Evolutionary conservation across 2,113 vertebrate genomes (phyloP), one percentile per base, ranked within the genome.

Genomic region (Nothocercus nigrocapillus): DNA sequence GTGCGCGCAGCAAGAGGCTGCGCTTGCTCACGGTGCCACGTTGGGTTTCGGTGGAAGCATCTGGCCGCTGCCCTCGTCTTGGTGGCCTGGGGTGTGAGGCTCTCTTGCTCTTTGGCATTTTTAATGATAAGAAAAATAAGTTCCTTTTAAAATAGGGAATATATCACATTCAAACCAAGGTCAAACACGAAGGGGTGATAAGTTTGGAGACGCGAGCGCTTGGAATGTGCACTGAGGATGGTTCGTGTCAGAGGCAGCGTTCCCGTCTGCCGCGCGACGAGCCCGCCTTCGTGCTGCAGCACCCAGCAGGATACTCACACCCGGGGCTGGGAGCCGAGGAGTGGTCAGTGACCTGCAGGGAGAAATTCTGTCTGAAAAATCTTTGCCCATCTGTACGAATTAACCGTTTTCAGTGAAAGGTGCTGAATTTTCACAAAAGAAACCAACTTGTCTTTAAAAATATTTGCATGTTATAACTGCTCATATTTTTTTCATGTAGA

Each of bases 41-140:
- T 11, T 44, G 72, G 13, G n/a, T 59, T 44, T 32, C 11, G 1
- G 5, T 15, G 30, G 66, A 54, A 11, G 9, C 49, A 45, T 67
- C 11, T 30, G 47, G 61, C 21, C 3, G 0, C 12, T 36, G 54
- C 36, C 24, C 68, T 54, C 28, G 7, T 42, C 68, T 59, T 32
- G 13, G 10, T 18, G 44, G 30, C 18, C 7, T 24, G 0, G 2
- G 22, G 6, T 7, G 7, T 19, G 70, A 32, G 1, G 0, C 7
- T 25, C 2, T 8, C 17, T 54, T 79, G 13, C 20, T 7, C 30
- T 76, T 59, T 56, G 51, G 6, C 4, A 13, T 59, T 68, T 67
- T 49, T 59, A 7, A 13, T 25, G 40, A 7, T 49, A 68, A 58
- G 36, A 70, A 75, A 82, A 75, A 20, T 8, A 45, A 9, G 0